Evolutionary conservation across 2,888 invertebrate genomes (phyloP), one percentile per base, ranked within the genome.

Genomic region (Pristionchus exspectatus): DNA sequence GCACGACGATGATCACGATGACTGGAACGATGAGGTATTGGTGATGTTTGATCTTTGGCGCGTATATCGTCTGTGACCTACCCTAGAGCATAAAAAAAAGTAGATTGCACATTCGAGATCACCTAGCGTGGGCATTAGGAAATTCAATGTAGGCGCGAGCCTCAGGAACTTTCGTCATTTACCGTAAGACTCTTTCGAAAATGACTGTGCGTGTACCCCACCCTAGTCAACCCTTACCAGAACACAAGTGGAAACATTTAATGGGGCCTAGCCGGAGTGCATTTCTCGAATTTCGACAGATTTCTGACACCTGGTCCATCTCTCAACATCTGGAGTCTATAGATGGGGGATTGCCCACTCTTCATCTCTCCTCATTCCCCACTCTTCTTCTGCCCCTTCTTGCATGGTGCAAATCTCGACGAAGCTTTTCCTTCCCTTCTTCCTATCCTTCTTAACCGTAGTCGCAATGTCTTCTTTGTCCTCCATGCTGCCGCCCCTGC

Each of bases 31-130:
- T 33, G 72, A 81, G 81, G 81, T 81, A 74, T 18, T 27, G 14
- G 7, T 81, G 81, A 54, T 81, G 10, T 81, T 81, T 81, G 81
- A 81, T 54, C 81, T 72, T 44, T 77, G n/a, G n/a, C n/a, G n/a
- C n/a, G n/a, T n/a, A n/a, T n/a, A n/a, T n/a, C n/a, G n/a, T n/a
- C n/a, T n/a, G n/a, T n/a, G n/a, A n/a, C n/a, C 69, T 74, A 18
- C 30, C 9, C 63, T 33, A 38, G 38, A 9, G 69, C n/a, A n/a
- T n/a, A 1, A 4, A 27, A 69, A 27, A n/a, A 30, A 24, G 14
- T 12, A 69, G 24, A 69, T 30, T 69, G 10, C 27, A 12, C 59
- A 69, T 2, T 69, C 27, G 69, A 69, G 9, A 2, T 21, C 59
- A 24, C 5, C 59, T 59, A 59, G 24, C 14, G 18, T 3, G 0